phyloP scores from a whole-genome alignment of 2,888 invertebrate species.

The Clivina fossor region DNA sequence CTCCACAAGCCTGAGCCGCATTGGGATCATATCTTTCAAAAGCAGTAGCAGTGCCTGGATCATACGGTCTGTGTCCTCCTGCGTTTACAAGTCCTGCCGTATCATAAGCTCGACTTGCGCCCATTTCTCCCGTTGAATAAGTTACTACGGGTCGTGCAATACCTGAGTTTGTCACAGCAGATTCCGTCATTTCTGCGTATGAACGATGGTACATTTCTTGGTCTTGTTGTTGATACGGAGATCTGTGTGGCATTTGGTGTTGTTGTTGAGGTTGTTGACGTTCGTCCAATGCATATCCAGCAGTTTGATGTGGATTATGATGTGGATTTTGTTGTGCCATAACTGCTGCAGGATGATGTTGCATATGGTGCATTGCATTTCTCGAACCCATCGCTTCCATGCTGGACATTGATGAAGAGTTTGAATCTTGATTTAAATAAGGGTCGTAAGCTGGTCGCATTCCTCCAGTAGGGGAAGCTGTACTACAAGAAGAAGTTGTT shows the following conservation, averaged over 20 bases:
- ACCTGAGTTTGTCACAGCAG: conserved; percentile 53
- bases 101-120: conserved; percentile 54
- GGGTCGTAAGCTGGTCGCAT: conserved; percentile 61
- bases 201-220: conserved; percentile 57
- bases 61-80: conserved; percentile 61
- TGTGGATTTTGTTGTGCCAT: conserved; percentile 44
- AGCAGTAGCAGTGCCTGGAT: conserved; percentile 61
- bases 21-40: conserved; percentile 66
- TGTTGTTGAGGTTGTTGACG: conserved; percentile 52
- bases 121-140: conserved; percentile 58
- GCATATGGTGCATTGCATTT: conserved; percentile 53
- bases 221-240: conserved; percentile 66
- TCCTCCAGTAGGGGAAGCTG: conserved; percentile 57
- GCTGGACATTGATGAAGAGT: conserved; percentile 67
- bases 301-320: conserved; percentile 56
- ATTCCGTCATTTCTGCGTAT: conserved; percentile 65
- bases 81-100: conserved; percentile 55
- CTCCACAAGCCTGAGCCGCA: conserved; percentile 47
- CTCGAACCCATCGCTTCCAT: conserved; percentile 65
- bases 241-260: conserved; percentile 67
- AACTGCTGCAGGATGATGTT: conserved; percentile 51
- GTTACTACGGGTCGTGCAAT: conserved; percentile 62
- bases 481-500: conserved; percentile 53
- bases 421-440: conserved; percentile 70
- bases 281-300: conserved; percentile 59